Base-by-base conservation (phyloP, 2,888 invertebrate species). In the Kuschelorhynchus macadamiae region DNA sequence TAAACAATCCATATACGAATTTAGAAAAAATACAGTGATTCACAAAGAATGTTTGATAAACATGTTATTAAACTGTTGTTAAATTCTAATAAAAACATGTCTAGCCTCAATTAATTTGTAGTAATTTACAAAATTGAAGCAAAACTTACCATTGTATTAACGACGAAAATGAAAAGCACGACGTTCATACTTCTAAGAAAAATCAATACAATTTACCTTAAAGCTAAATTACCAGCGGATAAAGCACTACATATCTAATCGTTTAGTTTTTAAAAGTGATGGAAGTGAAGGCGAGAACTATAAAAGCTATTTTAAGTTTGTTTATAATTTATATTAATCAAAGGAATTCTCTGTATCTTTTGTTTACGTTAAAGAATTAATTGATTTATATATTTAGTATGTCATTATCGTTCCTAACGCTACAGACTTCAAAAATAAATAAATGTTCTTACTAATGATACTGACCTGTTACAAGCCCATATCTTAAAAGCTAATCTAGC, bases 261-360 rank as follows among this genome's bases (percentile, higher is more conserved):
- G 20, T 0, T 14, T 39, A 52, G 52, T 52, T 20, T 49, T 36
- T 25, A 55, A 59, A 46, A 59, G 36, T 36, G 21, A 21, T 12
- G 39, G 39, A 20, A n/a, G 30, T 44, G n/a, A 39, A n/a, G 25
- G 25, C 32, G 30, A 44, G 49, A 42, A 42, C 57, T 50, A 42
- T 50, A 57, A 52, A 56, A 57, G 47, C 50, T 65, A 65, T 65
- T 65, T 65, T 65, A 42, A 59, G 57, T 56, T 57, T 65, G 65
- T 65, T 65, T 65, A 65, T 65, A 57, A 65, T 57, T 57, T 42
- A 57, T 57, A 65, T 65, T 56, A 57, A 65, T 65, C 50, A 47
- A 59, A 49, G 36, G 47, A 39, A 14, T 59, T 42, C 55, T 41
- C 16, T 56, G 55, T 56, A 56, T 56, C 42, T 56, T 25, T 1